Conservation (phyloP, 2,888 invertebrate genomes). For the Notodonta dromedarius region DNA sequence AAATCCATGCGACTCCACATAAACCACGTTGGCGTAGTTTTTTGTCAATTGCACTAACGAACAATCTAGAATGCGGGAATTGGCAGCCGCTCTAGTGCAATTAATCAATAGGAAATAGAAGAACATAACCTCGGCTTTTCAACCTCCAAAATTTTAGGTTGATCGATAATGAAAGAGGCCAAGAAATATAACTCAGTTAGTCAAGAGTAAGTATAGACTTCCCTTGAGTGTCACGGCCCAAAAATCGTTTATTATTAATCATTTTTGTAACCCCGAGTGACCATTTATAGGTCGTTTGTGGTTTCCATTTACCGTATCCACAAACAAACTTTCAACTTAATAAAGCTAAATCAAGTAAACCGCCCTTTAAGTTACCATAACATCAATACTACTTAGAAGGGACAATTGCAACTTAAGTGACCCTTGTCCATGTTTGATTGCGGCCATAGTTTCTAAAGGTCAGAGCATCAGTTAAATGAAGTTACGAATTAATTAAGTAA, state of each 20-base stretch:
- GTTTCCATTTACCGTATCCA: no score
- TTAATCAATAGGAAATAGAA: background rate
- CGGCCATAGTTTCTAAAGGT: slow-evolving; percentile 19
- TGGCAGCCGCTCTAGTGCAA: background rate
- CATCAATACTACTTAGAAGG: slow-evolving; percentile 4
- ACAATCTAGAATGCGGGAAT: slow-evolving; percentile 12
- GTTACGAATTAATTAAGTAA: slow-evolving; percentile 34
- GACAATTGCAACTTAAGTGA: slow-evolving; percentile 1
- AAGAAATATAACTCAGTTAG: no score
- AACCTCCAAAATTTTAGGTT: no score
- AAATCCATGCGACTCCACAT: background rate
- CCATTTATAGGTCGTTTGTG: no score
- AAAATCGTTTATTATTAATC: no score
- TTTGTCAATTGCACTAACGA: slow-evolving; percentile 18
- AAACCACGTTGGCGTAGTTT: slow-evolving; percentile 5
- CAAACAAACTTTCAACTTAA: background rate
- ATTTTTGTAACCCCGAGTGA: no score
- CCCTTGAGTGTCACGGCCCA: no score
- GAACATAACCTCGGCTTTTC: background rate
- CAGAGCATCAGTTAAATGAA: slow-evolving; percentile 30
- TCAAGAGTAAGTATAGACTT: no score
- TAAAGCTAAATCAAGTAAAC: background rate
- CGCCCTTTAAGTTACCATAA: background rate
- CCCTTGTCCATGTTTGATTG: slow-evolving; percentile 16
- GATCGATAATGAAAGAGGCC: no score